These are phyloP conservation scores for Zaprionus lachaisei DNA, from an alignment of 1,140 invertebrate species.

Conservation along the genomic window DNA sequence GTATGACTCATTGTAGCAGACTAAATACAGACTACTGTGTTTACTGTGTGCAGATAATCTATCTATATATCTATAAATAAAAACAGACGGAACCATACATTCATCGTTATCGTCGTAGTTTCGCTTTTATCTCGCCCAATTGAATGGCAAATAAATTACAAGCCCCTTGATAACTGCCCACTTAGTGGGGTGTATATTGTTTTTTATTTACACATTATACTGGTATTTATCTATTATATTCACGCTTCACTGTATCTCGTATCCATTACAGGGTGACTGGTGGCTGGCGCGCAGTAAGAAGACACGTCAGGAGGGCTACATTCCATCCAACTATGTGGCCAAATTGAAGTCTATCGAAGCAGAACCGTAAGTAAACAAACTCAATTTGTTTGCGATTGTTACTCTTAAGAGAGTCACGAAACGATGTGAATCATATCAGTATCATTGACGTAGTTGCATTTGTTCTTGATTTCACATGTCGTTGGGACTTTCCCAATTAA, in stretches of 20 bases:
- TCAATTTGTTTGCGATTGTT: neutral
- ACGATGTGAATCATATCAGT: neutral
- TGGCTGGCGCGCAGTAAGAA: conserved; percentile 98
- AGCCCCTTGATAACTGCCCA: conserved; percentile 23
- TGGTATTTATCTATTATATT: conserved; percentile 5
- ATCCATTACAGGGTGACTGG: conserved; percentile 93
- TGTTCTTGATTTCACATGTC: neutral
- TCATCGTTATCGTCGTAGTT: neutral
- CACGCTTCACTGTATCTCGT: conserved; percentile 11
- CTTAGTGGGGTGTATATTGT: conserved; percentile 18
- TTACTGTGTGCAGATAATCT: neutral
- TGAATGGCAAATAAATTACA: conserved; percentile 35
- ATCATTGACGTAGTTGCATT: neutral
- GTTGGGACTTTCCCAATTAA: neutral
- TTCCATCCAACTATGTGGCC: conserved; percentile 99
- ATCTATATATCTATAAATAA: neutral
- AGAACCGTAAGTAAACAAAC: conserved; percentile 94
- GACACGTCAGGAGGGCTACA: conserved; percentile 98
- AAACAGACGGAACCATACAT: neutral
- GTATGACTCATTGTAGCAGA: neutral
- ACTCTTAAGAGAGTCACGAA: neutral
- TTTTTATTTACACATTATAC: conserved; percentile 10
- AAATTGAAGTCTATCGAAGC: conserved; percentile 99
- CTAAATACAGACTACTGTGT: neutral
- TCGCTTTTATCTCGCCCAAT: conserved; percentile 24